phyloP scores from a whole-genome alignment of 64 coral and sea anemone genomes.

The Montipora sp. region DNA sequence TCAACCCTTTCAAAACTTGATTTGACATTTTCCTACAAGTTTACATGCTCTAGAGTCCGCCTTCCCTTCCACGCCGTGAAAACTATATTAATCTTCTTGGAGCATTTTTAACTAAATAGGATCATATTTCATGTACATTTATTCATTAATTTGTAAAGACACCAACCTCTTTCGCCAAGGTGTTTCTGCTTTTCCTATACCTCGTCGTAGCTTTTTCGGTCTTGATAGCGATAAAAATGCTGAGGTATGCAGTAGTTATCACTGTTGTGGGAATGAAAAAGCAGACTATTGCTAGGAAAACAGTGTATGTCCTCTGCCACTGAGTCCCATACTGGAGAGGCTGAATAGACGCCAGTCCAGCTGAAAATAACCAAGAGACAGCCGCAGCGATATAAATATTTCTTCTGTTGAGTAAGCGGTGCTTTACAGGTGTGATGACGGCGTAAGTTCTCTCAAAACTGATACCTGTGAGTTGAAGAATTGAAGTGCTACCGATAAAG shows the following conservation, averaged over 20 bases:
- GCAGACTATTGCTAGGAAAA: conserved; percentile 42
- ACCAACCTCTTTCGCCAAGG: conserved; percentile 31
- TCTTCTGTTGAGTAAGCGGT: conserved; percentile 33
- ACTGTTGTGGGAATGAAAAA: conserved; percentile 71
- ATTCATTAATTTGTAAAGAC: background rate
- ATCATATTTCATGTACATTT: background rate
- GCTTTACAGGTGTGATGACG: conserved; percentile 52
- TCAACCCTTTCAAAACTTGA: no score
- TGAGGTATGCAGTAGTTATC: conserved; percentile 57
- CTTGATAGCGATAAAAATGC: conserved; percentile 48
- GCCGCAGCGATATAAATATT: conserved; percentile 32
- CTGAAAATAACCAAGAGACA: conserved; percentile 42
- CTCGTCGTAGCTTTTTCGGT: background rate
- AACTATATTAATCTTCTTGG: no score
- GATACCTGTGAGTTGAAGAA: conserved; percentile 57
- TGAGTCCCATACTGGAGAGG: conserved; percentile 51
- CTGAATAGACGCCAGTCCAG: conserved; percentile 51
- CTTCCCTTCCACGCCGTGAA: no score
- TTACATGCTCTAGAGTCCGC: no score
- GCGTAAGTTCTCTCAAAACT: conserved; percentile 71
- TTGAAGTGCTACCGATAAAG: conserved; percentile 66
- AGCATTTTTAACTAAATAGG: no score
- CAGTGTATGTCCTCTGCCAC: conserved; percentile 58
- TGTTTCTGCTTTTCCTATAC: background rate
- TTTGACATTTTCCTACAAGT: no score